Evolutionary conservation across 2,797 vertebrate genomes (phyloP).

Genomic region (Channallabes apus): DNA sequence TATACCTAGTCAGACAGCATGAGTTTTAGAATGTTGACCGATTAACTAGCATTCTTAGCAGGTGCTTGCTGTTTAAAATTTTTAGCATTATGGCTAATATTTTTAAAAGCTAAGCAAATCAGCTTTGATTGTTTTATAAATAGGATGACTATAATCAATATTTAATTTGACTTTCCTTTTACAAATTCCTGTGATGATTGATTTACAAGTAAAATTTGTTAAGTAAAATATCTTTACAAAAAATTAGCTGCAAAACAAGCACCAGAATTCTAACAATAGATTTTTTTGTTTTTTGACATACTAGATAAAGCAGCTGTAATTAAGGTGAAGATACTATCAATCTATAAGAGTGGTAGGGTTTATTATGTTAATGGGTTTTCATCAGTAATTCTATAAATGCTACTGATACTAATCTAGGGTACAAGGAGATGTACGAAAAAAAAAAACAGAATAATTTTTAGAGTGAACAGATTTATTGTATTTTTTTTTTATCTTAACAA

Average conservation of each 20-base stretch:
- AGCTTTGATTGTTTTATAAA: neutral
- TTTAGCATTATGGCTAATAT: neutral
- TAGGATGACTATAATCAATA: too few relatives aligned
- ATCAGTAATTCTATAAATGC: constrained; percentile 2
- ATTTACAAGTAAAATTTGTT: neutral
- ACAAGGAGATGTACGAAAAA: neutral
- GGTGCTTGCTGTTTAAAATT: neutral
- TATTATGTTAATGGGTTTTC: constrained; percentile 28
- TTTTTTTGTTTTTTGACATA: neutral
- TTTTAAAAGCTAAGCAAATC: neutral
- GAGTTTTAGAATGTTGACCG: neutral
- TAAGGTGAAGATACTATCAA: neutral
- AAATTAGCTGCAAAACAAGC: neutral
- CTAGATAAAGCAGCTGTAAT: too few relatives aligned
- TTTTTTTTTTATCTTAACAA: too few relatives aligned
- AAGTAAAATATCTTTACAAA: neutral
- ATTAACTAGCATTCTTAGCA: neutral
- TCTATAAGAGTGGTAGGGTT: too few relatives aligned
- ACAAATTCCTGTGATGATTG: neutral
- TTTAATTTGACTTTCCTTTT: too few relatives aligned
- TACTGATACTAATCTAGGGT: neutral
- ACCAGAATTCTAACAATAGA: neutral
- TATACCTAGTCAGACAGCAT: neutral
- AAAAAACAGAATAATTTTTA: neutral
- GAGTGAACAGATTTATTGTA: neutral